Base-by-base conservation (phyloP, 2,113 vertebrate genomes). In the Myotis yumanensis region DNA sequence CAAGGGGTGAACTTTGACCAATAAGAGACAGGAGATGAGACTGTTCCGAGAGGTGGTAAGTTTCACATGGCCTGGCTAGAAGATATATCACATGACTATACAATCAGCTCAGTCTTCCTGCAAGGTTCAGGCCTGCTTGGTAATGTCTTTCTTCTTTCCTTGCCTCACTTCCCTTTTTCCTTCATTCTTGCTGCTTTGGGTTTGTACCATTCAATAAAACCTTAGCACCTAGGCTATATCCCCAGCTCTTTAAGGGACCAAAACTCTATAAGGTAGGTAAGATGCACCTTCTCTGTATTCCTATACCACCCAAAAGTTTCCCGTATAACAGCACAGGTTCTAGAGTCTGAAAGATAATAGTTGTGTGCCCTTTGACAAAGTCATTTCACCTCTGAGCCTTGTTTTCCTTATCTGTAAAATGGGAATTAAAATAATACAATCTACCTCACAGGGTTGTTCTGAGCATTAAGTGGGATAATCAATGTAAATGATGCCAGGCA, bases 381-480 rank as follows among this genome's bases (percentile, higher is more conserved):
- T 57, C 71, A 94, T 37, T 88, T 93, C 20, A 69, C 37, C 32
- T 80, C 79, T 89, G 40, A 95, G 32, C 8, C 20, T 80, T 69
- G 15, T 81, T 64, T 79, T 66, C 43, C n/a, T 57, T 68, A 91
- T 69, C 57, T 72, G 37, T 62, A 90, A 84, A 91, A 72, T 46
- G 28, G 4, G n/a, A 30, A 28, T 69, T 91, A 86, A 37, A 89
- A 37, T 30, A 92, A 76, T 2, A 79, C 62, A 86, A 88, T 16
- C 64, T 76, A 86, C n/a, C 12, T 79, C 10, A 7, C 12, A 64
- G 43, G 15, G 37, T 25, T 79, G 23, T 64, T 85, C 80, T 62
- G 32, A 90, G 73, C 54, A 85, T 62, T 86, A 95, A 86, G 71
- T 73, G 75, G 87, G 54, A 73, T 22, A 40, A 62, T 92, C 52